Conservation (phyloP, 2,113 vertebrate species). For the Tachuris rubrigastra region DNA sequence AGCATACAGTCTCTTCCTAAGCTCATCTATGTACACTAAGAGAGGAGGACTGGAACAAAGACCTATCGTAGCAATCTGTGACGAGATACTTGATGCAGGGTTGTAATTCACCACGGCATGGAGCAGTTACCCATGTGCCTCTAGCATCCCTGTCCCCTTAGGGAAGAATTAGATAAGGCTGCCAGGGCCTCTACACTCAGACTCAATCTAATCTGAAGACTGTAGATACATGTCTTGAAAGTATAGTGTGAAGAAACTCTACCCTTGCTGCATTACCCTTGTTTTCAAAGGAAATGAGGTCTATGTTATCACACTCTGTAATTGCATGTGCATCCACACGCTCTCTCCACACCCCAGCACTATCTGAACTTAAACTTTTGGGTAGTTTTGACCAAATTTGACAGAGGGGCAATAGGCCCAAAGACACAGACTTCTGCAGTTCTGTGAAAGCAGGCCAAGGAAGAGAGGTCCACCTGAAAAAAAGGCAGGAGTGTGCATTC, state of each 20-base stretch:
- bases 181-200: neutral
- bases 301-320: neutral
- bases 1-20: neutral
- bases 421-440: fast-evolving
- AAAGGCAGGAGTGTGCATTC: neutral
- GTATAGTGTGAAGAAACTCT: neutral
- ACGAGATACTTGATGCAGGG: neutral
- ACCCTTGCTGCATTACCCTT: neutral
- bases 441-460: neutral
- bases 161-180: constrained; percentile 8
- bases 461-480: neutral
- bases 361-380: neutral
- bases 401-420: too few species aligned
- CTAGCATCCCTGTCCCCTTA: neutral
- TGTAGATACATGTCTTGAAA: neutral
- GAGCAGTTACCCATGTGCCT: neutral
- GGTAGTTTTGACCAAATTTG: neutral
- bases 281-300: neutral
- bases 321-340: neutral
- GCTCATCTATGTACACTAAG: neutral
- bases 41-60: neutral
- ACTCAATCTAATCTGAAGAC: neutral
- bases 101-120: neutral
- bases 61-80: neutral
- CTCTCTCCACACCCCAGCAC: neutral